Percentiles rank a stretch among this genome's conserved stretches.
Evolutionary conservation across 2,888 invertebrate genomes (phyloP).

Genomic region (Lasioglossum villosulum): DNA sequence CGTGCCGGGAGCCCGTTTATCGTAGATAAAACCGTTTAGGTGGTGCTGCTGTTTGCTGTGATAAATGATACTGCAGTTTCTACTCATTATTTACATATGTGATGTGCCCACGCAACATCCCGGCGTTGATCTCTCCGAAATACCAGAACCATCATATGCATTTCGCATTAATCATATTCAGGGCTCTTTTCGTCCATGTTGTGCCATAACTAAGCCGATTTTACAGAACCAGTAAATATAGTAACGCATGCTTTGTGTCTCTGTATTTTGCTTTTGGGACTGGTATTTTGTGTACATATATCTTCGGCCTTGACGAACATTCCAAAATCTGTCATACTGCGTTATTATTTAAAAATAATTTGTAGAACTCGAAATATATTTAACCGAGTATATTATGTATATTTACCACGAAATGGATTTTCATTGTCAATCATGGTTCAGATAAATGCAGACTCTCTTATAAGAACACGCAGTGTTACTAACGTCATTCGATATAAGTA

Average conservation of each 20-base stretch:
- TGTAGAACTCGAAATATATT: too few relatives aligned
- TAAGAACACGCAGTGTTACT: too few relatives aligned
- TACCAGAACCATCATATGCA: background rate
- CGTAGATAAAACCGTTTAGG: conserved; percentile 61
- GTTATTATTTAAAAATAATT: too few relatives aligned
- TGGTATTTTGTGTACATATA: background rate
- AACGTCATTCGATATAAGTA: too few relatives aligned
- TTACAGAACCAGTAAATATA: background rate
- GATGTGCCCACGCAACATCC: conserved; percentile 31
- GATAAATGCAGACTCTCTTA: too few relatives aligned
- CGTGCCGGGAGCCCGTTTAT: conserved; percentile 58
- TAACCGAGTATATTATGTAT: too few relatives aligned
- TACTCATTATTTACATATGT: conserved; percentile 61
- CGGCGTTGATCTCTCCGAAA: conserved; percentile 28
- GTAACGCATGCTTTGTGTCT: background rate
- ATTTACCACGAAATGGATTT: too few relatives aligned
- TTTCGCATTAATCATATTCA: background rate
- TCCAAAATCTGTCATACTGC: too few relatives aligned
- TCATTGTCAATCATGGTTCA: too few relatives aligned
- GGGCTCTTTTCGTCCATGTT: background rate
- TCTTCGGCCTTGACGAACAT: too few relatives aligned
- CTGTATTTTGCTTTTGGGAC: background rate
- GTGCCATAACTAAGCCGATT: background rate
- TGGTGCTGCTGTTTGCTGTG: conserved; percentile 51
- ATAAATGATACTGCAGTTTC: conserved; percentile 51